Percentiles rank a stretch among this genome's conserved stretches.
phyloP scores from a whole-genome alignment of 2,113 vertebrate species.

The Fregetta grallaria region DNA sequence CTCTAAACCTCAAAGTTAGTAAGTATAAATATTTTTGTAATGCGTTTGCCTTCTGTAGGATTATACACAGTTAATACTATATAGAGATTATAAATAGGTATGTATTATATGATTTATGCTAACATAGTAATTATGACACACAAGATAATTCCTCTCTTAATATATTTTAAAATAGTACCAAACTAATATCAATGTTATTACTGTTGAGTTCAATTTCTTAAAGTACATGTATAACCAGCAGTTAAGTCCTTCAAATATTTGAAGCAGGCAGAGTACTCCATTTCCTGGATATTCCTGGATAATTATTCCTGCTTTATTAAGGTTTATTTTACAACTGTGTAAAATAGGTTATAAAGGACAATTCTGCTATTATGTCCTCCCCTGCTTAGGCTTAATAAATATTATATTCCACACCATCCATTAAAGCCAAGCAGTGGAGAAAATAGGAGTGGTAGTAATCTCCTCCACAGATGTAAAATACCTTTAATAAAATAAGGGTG shows the following conservation, averaged over 20 bases:
- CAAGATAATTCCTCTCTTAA: background rate
- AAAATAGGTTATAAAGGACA: conserved; percentile 66
- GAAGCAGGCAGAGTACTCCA: background rate
- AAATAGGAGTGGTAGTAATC: conserved; percentile 61
- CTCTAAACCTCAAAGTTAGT: background rate
- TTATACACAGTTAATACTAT: background rate
- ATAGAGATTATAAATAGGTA: background rate
- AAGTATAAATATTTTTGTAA: background rate
- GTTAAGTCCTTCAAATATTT: conserved; percentile 39
- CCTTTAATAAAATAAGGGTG: conserved; percentile 67
- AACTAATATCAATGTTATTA: background rate
- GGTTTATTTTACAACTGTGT: conserved; percentile 69
- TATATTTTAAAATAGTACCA: background rate
- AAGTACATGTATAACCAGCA: background rate
- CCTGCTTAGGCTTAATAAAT: conserved; percentile 66
- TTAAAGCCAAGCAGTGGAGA: conserved; percentile 63
- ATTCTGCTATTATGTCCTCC: conserved; percentile 55
- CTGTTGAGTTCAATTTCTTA: background rate
- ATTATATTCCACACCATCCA: conserved; percentile 54
- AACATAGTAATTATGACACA: background rate
- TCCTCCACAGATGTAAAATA: conserved; percentile 67
- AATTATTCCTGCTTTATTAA: conserved; percentile 71
- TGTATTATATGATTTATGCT: background rate
- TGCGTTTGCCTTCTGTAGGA: background rate
- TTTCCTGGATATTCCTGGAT: conserved; percentile 28